A percentile compares a stretch with the other conserved stretches of the same genome.
phyloP scores from a whole-genome alignment of 1,140 invertebrate species.

The Bombus soroeensis region DNA sequence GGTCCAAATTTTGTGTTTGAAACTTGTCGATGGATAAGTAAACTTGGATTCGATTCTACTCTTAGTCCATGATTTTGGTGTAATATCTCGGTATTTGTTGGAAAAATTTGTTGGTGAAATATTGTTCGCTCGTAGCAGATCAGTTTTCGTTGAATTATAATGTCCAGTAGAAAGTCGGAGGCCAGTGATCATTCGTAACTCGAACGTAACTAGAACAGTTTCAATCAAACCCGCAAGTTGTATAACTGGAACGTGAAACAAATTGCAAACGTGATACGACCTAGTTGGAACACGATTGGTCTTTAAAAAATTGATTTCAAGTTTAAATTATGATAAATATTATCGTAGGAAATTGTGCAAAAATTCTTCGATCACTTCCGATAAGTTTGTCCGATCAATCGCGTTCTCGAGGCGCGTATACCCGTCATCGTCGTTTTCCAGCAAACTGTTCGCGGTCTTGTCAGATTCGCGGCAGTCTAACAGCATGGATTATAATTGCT shows the following conservation, averaged over 20 bases:
- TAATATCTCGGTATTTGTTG: not conserved
- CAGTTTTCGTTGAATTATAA: not conserved
- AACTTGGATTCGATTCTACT: not conserved
- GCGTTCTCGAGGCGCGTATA: no score
- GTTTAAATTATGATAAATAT: no score
- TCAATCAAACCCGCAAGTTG: not conserved
- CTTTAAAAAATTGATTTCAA: no score
- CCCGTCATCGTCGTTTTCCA: not conserved
- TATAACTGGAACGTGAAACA: not conserved
- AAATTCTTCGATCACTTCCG: not conserved
- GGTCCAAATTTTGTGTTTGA: no score
- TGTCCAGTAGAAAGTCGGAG: not conserved
- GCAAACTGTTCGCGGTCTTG: constrained; percentile 26
- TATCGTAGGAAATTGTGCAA: no score
- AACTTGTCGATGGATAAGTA: no score
- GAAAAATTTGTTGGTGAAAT: not conserved
- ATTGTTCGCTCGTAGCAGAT: not conserved
- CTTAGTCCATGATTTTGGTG: not conserved
- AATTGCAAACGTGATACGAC: not conserved
- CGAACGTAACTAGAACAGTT: constrained; percentile 1
- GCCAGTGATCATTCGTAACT: constrained; percentile 7
- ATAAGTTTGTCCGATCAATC: not conserved
- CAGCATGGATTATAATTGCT: constrained; percentile 33
- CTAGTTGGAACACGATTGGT: not conserved
- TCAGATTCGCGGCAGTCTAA: not conserved